Conservation (phyloP, 2,888 invertebrate genomes). For the Apodemia duryi region DNA sequence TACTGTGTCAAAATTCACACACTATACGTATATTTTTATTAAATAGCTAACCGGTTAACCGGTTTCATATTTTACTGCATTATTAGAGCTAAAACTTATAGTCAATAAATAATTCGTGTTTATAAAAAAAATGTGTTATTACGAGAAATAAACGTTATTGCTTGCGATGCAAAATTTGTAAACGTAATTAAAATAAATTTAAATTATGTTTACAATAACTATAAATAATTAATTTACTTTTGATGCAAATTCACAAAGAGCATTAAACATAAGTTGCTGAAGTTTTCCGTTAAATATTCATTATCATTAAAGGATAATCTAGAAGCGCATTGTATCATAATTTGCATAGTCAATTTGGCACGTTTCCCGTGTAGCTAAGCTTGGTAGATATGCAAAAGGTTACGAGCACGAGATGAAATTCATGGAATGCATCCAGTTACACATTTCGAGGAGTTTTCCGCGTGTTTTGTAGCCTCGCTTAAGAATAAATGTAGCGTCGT, state of each 20-base stretch:
- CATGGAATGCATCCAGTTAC: constrained; percentile 18
- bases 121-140: too few relatives aligned
- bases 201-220: neutral
- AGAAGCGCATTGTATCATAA: constrained; percentile 20
- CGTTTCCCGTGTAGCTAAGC: constrained; percentile 28
- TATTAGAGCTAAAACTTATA: too few relatives aligned
- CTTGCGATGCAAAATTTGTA: too few relatives aligned
- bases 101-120: too few relatives aligned
- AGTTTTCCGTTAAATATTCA: constrained; percentile 18
- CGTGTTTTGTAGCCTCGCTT: constrained; percentile 26
- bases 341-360: constrained; percentile 33
- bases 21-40: too few relatives aligned
- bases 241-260: neutral
- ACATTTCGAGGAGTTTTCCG: constrained; percentile 21
- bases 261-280: neutral
- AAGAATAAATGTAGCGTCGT: constrained; percentile 33
- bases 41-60: too few relatives aligned
- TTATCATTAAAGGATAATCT: constrained; percentile 19
- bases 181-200: too few relatives aligned
- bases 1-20: too few relatives aligned
- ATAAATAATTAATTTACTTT: neutral
- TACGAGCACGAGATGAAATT: constrained; percentile 25
- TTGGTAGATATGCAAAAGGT: constrained; percentile 29
- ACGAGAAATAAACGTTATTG: too few relatives aligned
- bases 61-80: too few relatives aligned